These are phyloP conservation scores for Sternarchorhynchus goeldii DNA, from an alignment of 2,797 vertebrate genomes.

Conservation along the genomic window DNA sequence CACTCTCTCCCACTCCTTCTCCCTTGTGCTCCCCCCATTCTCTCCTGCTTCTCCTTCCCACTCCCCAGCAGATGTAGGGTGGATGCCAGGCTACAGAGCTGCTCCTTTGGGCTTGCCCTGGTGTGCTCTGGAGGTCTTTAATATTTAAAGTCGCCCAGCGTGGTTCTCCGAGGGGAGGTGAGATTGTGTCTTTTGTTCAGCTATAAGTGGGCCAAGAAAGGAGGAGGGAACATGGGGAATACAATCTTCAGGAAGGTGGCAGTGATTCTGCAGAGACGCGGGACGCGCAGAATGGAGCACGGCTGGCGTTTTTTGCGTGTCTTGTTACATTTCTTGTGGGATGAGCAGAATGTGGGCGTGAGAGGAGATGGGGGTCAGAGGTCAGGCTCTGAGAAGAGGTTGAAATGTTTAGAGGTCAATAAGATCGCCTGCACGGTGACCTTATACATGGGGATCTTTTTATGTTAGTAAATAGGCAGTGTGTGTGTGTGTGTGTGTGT, in stretches of 20 bases:
- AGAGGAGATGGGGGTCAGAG: slow-evolving; percentile 17
- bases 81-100: slow-evolving; percentile 49
- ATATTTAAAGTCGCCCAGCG: slow-evolving; percentile 68
- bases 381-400: slow-evolving; percentile 19
- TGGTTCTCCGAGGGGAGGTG: slow-evolving; percentile 64
- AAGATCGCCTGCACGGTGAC: not conserved
- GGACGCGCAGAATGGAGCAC: slow-evolving; percentile 25
- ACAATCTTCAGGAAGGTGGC: slow-evolving; percentile 50
- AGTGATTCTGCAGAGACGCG: slow-evolving; percentile 23
- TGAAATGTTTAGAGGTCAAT: slow-evolving; percentile 15
- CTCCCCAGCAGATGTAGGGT: slow-evolving; percentile 72
- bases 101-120: slow-evolving; percentile 60
- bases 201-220: slow-evolving; percentile 72
- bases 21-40: slow-evolving; percentile 40
- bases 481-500: not conserved
- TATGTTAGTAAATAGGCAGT: slow-evolving; percentile 28
- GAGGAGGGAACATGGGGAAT: slow-evolving; percentile 58
- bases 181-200: slow-evolving; percentile 75
- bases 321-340: slow-evolving; percentile 43
- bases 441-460: not conserved
- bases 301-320: slow-evolving; percentile 30
- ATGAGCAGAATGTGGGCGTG: slow-evolving; percentile 25
- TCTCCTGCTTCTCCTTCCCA: slow-evolving; percentile 44
- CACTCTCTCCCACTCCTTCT: not conserved
- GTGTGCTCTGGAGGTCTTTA: slow-evolving; percentile 68